Percentiles rank a stretch among this genome's conserved stretches.
Conservation (phyloP, 2,888 invertebrate genomes). For the Notodonta ziczac region DNA sequence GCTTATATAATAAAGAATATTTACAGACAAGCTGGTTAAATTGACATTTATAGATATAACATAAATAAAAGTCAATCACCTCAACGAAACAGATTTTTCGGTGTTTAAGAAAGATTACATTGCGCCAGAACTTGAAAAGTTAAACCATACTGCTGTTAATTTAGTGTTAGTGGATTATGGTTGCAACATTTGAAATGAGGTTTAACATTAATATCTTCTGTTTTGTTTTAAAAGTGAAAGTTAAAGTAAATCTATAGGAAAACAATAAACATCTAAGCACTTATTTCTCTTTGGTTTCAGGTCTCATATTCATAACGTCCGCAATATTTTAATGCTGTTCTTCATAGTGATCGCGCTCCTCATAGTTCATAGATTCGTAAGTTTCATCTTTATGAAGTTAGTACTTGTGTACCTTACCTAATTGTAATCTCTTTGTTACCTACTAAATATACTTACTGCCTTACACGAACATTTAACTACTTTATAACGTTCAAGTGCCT, state of each 20-base stretch:
- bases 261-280: no score
- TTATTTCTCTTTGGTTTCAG: constrained; percentile 53
- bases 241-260: neutral
- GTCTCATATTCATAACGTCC: constrained; percentile 58
- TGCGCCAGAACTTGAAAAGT: neutral
- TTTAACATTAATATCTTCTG: no score
- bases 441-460: no score
- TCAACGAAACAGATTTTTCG: neutral
- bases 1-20: neutral
- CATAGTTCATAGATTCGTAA: constrained; percentile 78
- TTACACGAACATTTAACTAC: no score
- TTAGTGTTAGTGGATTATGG: no score
- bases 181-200: no score
- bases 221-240: neutral
- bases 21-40: neutral
- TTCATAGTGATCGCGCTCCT: constrained; percentile 66
- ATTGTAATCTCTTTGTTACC: no score
- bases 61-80: neutral
- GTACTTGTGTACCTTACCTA: no score
- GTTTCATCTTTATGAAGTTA: constrained; percentile 39
- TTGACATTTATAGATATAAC: no score
- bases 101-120: neutral
- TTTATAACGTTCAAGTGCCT: no score
- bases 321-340: constrained; percentile 75
- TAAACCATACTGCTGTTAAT: no score